These are phyloP conservation scores for Pangasius macronema DNA, from an alignment of 2,797 vertebrate species.

Conservation along the genomic window DNA sequence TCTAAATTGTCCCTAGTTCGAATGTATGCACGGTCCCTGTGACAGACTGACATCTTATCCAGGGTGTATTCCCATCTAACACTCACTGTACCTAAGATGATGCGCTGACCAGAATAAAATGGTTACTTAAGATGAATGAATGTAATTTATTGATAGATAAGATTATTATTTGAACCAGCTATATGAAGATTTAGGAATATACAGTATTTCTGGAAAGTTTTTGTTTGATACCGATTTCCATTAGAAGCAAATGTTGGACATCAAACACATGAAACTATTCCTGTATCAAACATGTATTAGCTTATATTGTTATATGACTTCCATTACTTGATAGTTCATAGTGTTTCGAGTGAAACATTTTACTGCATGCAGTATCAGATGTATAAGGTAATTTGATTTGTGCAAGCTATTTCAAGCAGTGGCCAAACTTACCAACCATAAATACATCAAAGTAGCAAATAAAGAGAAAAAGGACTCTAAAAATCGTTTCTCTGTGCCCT, in stretches of 20 bases:
- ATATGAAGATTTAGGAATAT: not conserved
- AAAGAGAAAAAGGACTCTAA: conserved; percentile 21
- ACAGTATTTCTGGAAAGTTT: not conserved
- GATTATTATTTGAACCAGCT: not conserved
- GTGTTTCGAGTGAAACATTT: conserved; percentile 7
- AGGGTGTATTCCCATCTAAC: not conserved
- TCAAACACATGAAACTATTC: not conserved
- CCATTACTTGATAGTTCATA: not conserved
- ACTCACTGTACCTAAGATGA: not conserved
- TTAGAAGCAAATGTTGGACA: not conserved
- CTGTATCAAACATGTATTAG: not conserved
- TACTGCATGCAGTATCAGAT: not conserved
- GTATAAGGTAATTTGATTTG: conserved; percentile 26
- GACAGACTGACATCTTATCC: not conserved
- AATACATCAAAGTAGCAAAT: conserved; percentile 40
- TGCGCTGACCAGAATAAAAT: not conserved
- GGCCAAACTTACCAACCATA: conserved; percentile 11
- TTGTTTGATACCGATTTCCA: not conserved
- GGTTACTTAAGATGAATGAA: not conserved
- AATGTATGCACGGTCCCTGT: not conserved
- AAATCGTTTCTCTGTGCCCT: conserved; percentile 22
- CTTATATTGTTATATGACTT: not conserved
- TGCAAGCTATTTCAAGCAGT: conserved; percentile 30
- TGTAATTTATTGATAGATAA: not conserved
- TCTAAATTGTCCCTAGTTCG: not conserved